These are phyloP conservation scores for Mormyrus lacerda DNA, from an alignment of 2,113 vertebrate genomes.

Conservation along the genomic window DNA sequence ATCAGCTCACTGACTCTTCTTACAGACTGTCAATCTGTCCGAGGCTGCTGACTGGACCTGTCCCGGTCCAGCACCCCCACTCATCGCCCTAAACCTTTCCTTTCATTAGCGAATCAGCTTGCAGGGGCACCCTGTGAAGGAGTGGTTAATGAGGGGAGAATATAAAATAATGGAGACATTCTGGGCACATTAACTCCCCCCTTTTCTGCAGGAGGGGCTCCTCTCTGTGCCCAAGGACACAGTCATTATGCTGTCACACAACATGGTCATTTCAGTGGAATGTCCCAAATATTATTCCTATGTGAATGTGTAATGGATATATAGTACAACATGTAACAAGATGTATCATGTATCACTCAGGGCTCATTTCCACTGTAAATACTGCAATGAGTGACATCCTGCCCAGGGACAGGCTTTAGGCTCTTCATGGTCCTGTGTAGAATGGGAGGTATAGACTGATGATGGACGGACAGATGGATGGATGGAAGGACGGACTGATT, in stretches of 20 bases:
- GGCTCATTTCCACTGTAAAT: not conserved
- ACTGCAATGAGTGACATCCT: not conserved
- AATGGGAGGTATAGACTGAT: not conserved
- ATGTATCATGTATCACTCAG: not conserved
- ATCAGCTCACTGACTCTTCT: not conserved
- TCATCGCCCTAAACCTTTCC: not conserved
- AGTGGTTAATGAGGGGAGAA: not conserved
- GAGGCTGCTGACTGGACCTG: not conserved
- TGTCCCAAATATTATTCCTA: not conserved
- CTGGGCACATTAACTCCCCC: conserved; percentile 15
- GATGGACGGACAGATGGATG: not conserved
- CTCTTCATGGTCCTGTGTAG: not conserved
- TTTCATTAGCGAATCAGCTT: conserved; percentile 13
- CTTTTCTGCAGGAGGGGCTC: not conserved
- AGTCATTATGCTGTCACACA: not conserved
- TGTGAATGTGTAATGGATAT: not conserved
- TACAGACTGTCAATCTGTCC: not conserved
- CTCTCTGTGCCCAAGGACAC: not conserved
- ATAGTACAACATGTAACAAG: not conserved
- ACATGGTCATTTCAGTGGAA: not conserved
- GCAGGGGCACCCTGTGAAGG: not conserved
- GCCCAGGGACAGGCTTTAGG: not conserved
- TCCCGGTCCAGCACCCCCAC: not conserved
- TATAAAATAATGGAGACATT: conserved; percentile 14
- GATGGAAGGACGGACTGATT: no score